Evolutionary conservation across 92 coral and sea anemone species (phyloP).

Genomic region (Parazoanthus darwini): DNA sequence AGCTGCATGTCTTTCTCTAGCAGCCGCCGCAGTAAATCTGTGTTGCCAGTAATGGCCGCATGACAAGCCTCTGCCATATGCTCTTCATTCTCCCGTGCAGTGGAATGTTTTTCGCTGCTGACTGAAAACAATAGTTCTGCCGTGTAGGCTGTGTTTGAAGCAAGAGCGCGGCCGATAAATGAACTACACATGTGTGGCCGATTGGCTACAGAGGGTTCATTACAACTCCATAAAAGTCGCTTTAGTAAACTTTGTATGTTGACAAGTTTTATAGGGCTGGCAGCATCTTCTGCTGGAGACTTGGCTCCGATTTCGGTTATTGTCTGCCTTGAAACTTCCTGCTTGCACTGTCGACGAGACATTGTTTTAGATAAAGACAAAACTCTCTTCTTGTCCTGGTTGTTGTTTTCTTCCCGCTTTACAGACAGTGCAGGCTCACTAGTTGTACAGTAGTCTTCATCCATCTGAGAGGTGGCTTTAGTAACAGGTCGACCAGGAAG

Average conservation of each 20-base stretch:
- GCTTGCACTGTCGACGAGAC: neutral
- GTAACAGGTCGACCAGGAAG: neutral
- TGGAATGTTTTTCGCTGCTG: neutral
- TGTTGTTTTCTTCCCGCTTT: neutral
- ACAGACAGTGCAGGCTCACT: neutral
- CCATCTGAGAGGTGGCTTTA: neutral
- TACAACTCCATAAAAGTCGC: neutral
- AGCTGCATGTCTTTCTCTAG: neutral
- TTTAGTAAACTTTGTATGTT: neutral
- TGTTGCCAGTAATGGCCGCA: constrained; percentile 23
- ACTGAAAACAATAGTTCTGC: neutral
- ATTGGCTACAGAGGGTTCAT: neutral
- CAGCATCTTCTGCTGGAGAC: neutral
- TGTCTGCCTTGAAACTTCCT: neutral
- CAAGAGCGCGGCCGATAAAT: neutral
- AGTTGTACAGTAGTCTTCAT: neutral
- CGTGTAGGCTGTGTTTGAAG: constrained; percentile 9
- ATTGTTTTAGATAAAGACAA: neutral
- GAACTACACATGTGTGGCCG: neutral
- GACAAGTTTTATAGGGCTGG: neutral
- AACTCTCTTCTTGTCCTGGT: neutral
- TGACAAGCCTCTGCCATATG: constrained; percentile 8
- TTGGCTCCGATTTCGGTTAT: neutral
- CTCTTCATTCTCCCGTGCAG: neutral
- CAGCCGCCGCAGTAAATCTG: neutral